A percentile compares a stretch with the other conserved stretches of the same genome.
Evolutionary conservation across 2,797 vertebrate species (phyloP).

Genomic region (Paratrypauchen microcephalus): DNA sequence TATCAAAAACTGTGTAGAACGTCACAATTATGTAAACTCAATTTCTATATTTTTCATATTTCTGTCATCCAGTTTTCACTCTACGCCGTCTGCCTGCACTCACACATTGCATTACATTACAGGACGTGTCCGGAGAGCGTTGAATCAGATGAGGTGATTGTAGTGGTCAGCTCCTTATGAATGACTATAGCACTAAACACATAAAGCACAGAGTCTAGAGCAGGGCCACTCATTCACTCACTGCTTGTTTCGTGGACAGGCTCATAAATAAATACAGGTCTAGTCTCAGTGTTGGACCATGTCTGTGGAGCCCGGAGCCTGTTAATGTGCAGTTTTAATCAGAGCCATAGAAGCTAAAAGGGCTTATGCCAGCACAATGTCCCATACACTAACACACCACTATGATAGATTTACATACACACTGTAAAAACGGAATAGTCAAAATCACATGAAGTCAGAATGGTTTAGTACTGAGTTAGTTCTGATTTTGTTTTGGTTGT

Average conservation of each 20-base stretch:
- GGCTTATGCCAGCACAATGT: slow-evolving; percentile 59
- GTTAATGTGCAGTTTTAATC: slow-evolving; percentile 77
- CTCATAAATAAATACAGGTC: slow-evolving; percentile 66
- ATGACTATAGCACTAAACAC: slow-evolving; percentile 33
- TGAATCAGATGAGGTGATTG: slow-evolving; percentile 44
- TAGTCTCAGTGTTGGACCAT: slow-evolving; percentile 38
- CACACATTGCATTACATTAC: neutral
- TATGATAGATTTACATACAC: slow-evolving; percentile 58
- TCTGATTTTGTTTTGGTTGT: too few relatives aligned
- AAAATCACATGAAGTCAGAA: neutral
- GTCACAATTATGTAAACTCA: neutral
- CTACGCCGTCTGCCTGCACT: too few relatives aligned
- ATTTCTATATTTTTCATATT: neutral
- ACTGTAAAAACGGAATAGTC: neutral
- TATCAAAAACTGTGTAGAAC: too few relatives aligned
- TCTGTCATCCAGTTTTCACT: too few relatives aligned
- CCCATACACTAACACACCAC: slow-evolving; percentile 51
- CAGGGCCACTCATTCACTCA: slow-evolving; percentile 72
- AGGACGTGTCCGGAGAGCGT: slow-evolving; percentile 16
- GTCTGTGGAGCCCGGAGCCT: slow-evolving; percentile 55
- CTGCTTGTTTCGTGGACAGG: slow-evolving; percentile 50
- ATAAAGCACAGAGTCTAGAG: slow-evolving; percentile 72
- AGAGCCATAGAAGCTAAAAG: slow-evolving; percentile 56
- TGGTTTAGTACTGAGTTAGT: too few relatives aligned
- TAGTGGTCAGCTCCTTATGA: slow-evolving; percentile 29